phyloP scores from a whole-genome alignment of 2,888 invertebrate species.

The Leptinotarsa tumamoca region DNA sequence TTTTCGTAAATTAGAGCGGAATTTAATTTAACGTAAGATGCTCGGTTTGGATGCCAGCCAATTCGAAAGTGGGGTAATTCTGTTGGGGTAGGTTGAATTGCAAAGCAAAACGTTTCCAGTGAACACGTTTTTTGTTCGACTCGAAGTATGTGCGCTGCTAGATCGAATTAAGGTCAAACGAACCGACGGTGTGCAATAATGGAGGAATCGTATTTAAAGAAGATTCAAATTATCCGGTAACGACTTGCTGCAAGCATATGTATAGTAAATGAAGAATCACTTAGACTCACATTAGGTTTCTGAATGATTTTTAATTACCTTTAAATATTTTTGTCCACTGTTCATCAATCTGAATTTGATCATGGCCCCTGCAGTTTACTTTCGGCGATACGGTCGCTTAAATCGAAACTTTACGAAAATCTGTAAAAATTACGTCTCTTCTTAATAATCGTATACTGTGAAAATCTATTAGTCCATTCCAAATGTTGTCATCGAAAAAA shows the following conservation, averaged over 20 bases:
- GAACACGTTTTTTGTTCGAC: background rate
- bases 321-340: no score
- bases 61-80: conserved; percentile 29
- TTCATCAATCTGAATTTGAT: no score
- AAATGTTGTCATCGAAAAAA: no score
- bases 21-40: conserved; percentile 29
- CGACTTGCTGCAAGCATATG: background rate
- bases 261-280: no score
- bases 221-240: background rate
- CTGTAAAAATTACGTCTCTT: no score
- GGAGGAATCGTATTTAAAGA: background rate
- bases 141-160: background rate
- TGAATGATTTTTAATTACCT: no score
- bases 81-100: conserved; percentile 28
- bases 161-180: background rate
- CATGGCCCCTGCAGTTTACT: no score
- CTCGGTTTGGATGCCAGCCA: conserved; percentile 27
- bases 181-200: background rate
- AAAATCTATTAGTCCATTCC: no score
- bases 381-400: no score
- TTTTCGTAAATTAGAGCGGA: conserved; percentile 26
- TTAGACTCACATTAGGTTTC: no score
- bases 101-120: conserved; percentile 2
- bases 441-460: no score
- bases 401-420: no score